phyloP scores from a whole-genome alignment of 1,140 invertebrate genomes.

The Camponotus floridanus region DNA sequence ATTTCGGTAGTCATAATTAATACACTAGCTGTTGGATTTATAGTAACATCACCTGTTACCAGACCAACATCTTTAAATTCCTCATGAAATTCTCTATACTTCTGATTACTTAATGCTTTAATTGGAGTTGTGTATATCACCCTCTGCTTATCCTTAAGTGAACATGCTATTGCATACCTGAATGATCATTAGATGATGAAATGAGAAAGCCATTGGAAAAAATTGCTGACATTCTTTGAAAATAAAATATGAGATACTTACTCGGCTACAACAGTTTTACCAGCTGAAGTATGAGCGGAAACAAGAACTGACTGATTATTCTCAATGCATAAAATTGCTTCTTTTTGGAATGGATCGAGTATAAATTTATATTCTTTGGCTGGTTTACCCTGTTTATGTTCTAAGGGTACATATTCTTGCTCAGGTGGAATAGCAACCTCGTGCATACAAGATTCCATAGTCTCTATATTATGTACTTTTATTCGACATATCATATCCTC shows the following conservation, averaged over 20 bases:
- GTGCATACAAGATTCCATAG: conserved; percentile 95
- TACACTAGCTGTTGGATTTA: conserved; percentile 98
- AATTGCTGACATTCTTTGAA: background rate
- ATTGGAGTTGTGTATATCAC: conserved; percentile 99
- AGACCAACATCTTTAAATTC: conserved; percentile 99
- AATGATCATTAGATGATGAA: conserved; percentile 42
- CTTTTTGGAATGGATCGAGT: conserved; percentile 99
- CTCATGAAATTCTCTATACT: conserved; percentile 99
- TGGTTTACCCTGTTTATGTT: conserved; percentile 88
- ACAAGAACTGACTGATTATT: conserved; percentile 99
- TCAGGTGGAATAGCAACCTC: conserved; percentile 97
- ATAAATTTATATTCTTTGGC: conserved; percentile 98
- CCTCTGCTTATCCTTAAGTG: conserved; percentile 91
- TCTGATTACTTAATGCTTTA: conserved; percentile 99
- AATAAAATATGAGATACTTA: conserved; percentile 87
- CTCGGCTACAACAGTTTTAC: conserved; percentile 99
- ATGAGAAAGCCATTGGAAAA: conserved; percentile 22
- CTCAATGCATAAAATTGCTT: conserved; percentile 98
- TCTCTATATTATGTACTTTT: conserved; percentile 94
- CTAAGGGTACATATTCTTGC: conserved; percentile 92
- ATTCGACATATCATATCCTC: conserved; percentile 90
- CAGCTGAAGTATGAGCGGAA: conserved; percentile 99
- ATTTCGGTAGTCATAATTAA: conserved; percentile 99
- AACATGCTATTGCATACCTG: conserved; percentile 91
- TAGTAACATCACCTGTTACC: conserved; percentile 99